phyloP scores from a whole-genome alignment of 2,797 vertebrate genomes.

The Crypturellus tataupa region DNA sequence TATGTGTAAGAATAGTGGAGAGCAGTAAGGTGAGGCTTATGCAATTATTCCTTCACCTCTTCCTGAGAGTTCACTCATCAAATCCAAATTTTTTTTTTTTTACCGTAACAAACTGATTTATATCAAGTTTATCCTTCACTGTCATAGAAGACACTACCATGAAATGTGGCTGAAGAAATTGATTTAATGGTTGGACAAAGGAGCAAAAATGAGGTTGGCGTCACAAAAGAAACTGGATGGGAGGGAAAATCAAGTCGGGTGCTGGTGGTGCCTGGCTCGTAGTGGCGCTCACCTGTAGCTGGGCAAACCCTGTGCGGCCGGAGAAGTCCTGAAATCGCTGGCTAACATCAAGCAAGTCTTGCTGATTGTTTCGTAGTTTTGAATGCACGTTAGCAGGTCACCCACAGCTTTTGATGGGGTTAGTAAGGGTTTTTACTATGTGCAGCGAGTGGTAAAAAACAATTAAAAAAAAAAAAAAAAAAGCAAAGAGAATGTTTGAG shows the following conservation, averaged over 20 bases:
- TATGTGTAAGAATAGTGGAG: neutral
- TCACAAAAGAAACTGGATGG: conserved; percentile 31
- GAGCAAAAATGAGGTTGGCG: conserved; percentile 36
- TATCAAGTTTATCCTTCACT: conserved; percentile 20
- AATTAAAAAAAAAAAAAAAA: too few species aligned
- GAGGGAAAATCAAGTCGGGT: conserved; percentile 16
- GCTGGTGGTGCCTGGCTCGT: neutral
- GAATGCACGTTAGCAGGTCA: neutral
- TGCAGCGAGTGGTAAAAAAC: too few species aligned
- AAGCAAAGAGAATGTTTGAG: too few species aligned
- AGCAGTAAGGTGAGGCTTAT: neutral
- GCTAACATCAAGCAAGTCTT: neutral
- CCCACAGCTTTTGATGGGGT: neutral
- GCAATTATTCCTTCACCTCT: neutral
- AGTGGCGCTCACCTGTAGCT: neutral
- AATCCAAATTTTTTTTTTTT: neutral
- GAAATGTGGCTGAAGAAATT: conserved; percentile 31
- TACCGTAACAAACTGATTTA: conserved; percentile 11
- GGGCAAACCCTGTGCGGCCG: too few species aligned
- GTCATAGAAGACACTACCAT: conserved; percentile 13
- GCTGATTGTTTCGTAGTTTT: neutral
- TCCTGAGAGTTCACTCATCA: conserved; percentile 3
- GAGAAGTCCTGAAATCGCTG: neutral
- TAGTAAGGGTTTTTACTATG: neutral
- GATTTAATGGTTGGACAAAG: conserved; percentile 36